Percentiles rank a stretch among this genome's conserved stretches.
These are phyloP conservation scores for Ischnura elegans DNA, from an alignment of 2,888 invertebrate species.

Conservation along the genomic window DNA sequence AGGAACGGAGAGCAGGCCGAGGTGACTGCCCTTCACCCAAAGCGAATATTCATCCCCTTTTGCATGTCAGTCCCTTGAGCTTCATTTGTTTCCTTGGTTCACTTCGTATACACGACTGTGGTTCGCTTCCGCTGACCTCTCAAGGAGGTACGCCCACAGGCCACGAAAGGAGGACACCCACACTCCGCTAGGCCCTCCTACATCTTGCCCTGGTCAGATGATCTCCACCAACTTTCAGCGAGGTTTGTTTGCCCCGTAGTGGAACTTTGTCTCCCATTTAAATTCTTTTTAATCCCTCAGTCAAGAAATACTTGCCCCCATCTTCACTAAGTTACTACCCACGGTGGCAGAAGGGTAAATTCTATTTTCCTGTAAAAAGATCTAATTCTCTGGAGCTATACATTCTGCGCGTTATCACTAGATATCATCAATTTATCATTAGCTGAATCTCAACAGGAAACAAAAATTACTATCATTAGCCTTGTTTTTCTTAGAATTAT, in stretches of 20 bases:
- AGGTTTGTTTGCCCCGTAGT: too few species aligned
- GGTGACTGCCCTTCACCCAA: not conserved
- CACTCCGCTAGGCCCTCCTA: not conserved
- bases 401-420: too few species aligned
- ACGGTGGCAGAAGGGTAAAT: too few species aligned
- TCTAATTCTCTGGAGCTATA: too few species aligned
- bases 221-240: slow-evolving; percentile 29
- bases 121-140: slow-evolving; percentile 10
- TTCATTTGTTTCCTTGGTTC: slow-evolving; percentile 55
- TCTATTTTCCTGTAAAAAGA: too few species aligned
- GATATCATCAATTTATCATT: too few species aligned
- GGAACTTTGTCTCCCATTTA: not conserved
- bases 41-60: slow-evolving; percentile 52
- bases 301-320: not conserved
- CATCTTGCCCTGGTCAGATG: not conserved
- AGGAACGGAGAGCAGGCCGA: not conserved
- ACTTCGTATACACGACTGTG: too few species aligned
- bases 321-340: not conserved
- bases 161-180: not conserved
- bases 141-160: not conserved
- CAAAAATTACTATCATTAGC: too few species aligned
- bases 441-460: too few species aligned
- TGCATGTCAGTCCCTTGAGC: slow-evolving; percentile 17
- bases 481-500: too few species aligned
- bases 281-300: not conserved